Conservation (phyloP, 2,888 invertebrate genomes). For the Serripes groenlandicus region DNA sequence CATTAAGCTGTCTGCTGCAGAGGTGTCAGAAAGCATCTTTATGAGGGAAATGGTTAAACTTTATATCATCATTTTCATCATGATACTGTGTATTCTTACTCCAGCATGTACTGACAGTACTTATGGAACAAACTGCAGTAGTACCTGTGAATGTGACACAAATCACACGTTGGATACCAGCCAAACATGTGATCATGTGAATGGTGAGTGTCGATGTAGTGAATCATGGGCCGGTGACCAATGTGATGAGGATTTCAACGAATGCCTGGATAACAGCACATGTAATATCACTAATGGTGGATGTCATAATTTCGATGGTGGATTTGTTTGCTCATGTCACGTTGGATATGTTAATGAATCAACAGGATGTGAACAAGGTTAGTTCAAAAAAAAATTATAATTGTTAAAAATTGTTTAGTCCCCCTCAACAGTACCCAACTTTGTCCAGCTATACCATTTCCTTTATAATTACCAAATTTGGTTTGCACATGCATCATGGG, state of each 20-base stretch:
- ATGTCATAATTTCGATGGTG: constrained; percentile 38
- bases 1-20: too few species aligned
- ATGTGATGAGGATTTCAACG: constrained; percentile 57
- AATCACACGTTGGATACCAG: background rate
- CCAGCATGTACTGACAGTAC: constrained; percentile 44
- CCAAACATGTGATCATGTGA: constrained; percentile 47
- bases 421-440: too few species aligned
- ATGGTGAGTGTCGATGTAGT: constrained; percentile 59
- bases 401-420: background rate
- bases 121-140: constrained; percentile 29
- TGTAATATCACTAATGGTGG: constrained; percentile 17
- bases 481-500: too few species aligned
- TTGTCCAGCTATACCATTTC: too few species aligned
- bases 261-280: constrained; percentile 25
- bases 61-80: too few species aligned
- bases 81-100: background rate
- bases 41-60: too few species aligned
- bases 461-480: too few species aligned
- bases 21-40: too few species aligned
- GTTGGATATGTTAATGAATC: background rate
- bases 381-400: background rate
- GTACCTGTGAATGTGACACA: constrained; percentile 32
- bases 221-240: constrained; percentile 53
- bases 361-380: background rate
- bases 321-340: constrained; percentile 33